Percentiles rank a stretch among this genome's conserved stretches.
Conservation (phyloP, 2,797 vertebrate species). For the Halcyon smyrnensis region DNA sequence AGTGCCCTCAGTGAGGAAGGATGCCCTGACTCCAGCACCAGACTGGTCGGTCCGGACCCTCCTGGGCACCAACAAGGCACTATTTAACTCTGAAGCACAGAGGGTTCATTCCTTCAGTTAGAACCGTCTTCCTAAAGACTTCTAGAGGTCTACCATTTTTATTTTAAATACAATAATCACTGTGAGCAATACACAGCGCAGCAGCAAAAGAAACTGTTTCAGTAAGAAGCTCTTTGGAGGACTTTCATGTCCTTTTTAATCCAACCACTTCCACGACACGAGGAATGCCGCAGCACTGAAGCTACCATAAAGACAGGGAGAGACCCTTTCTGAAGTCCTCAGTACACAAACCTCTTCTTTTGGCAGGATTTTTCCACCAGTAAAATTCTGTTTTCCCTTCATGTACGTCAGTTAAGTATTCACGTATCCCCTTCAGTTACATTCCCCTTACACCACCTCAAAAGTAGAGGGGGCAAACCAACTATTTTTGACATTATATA, state of each 20-base stretch:
- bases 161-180: not conserved
- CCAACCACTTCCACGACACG: not conserved
- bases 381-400: not conserved
- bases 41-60: not conserved
- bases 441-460: not conserved
- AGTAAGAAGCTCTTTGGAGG: not conserved
- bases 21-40: not conserved
- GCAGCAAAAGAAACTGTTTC: not conserved
- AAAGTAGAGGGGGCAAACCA: not conserved
- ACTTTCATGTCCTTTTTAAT: not conserved
- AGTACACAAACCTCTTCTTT: not conserved
- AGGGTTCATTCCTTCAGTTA: not conserved
- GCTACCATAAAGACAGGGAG: not conserved
- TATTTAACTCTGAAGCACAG: not conserved
- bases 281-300: rapidly evolving
- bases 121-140: not conserved
- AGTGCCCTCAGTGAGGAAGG: rapidly evolving
- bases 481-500: not conserved
- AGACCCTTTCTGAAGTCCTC: not conserved
- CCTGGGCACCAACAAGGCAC: not conserved
- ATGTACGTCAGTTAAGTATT: not conserved
- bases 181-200: not conserved
- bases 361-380: not conserved
- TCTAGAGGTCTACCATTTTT: not conserved
- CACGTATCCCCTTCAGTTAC: not conserved